Evolutionary conservation across 2,113 vertebrate species (phyloP), one percentile per base, ranked within the genome.

Genomic region (Axis porcinus): DNA sequence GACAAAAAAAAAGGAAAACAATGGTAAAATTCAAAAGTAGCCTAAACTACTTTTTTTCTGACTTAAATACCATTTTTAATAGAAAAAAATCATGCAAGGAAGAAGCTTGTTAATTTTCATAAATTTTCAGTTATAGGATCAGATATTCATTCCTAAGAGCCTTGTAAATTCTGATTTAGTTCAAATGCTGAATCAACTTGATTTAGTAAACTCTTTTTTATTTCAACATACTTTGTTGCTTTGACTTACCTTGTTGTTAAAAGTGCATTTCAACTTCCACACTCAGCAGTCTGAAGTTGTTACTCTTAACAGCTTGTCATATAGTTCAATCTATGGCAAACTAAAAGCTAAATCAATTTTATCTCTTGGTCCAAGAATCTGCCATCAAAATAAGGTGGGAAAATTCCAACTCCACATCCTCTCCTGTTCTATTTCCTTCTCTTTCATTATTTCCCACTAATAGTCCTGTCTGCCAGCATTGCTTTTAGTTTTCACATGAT

Each of bases 271-370:
- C 58, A 85, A 85, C 45, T 43, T 40, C 74, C 54, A 92, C 23
- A 43, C 45, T 87, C 47, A 97, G 60, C 64, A 79, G 19, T 92
- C 45, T 74, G 27, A 97, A 58, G 33, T 64, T 96, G 60, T 50
- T 64, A 27, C 21, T 79, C 28, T 87, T 92, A 90, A 76, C 55
- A 91, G 55, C 64, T 91, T 97, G 57, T 84, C 62, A 79, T 45
- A 55, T 74, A 57, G 6, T 90, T 97, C 84, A 92, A 33, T 33
- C 52, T 90, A 76, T 30, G 58, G 23, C 14, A 94, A 92, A 94
- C 74, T 94, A 87, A 97, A 97, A 96, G 43, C 52, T 43, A 82
- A 87, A 50, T 95, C 74, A 60, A 60, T 88, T 90, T 86, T 89
- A 16, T 28, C 36, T 90, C 17, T 94, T 87, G 96, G 91, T 47